phyloP scores from a whole-genome alignment of 2,113 vertebrate genomes.

The Alethe diademata region DNA sequence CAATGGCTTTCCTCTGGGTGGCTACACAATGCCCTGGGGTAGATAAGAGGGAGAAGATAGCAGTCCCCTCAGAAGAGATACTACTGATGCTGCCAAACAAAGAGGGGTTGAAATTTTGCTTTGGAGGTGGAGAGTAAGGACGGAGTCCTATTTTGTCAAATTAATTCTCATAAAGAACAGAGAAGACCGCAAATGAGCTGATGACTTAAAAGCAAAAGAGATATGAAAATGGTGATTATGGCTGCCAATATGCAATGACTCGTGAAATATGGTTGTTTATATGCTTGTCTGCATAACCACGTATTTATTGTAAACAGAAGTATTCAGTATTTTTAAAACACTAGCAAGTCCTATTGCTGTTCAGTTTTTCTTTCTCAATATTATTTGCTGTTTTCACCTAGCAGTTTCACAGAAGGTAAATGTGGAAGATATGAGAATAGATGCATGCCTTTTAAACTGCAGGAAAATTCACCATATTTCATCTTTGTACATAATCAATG shows the following conservation, averaged over 20 bases:
- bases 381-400: background rate
- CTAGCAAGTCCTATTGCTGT: background rate
- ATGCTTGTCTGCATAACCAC: background rate
- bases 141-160: background rate
- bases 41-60: background rate
- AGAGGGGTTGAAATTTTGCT: background rate
- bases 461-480: background rate
- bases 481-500: background rate
- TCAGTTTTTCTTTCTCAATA: background rate
- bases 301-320: background rate
- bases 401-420: background rate
- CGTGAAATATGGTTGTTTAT: background rate
- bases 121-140: background rate
- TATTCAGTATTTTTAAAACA: background rate
- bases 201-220: background rate
- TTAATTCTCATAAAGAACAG: background rate
- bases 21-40: too few relatives aligned
- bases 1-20: background rate
- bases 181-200: background rate
- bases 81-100: background rate
- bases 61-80: background rate
- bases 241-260: background rate
- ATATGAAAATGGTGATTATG: background rate
- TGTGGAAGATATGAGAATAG: background rate
- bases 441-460: background rate